A percentile compares a stretch with the other conserved stretches of the same genome.
Conservation (phyloP, 2,888 invertebrate genomes). For the Dimorphilus gyrociliatus region DNA sequence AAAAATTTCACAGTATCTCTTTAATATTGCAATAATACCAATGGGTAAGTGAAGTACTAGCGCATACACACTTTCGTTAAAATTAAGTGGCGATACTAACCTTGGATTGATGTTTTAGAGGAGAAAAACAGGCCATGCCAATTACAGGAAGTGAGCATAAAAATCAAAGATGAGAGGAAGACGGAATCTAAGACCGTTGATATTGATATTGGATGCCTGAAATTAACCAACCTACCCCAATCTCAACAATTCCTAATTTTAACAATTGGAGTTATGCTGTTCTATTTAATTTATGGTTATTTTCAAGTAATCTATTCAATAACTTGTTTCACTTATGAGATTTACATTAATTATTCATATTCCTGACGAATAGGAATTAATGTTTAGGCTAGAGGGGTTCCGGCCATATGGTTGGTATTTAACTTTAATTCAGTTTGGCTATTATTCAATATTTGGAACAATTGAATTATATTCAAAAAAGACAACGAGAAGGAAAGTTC, state of each 20-base stretch:
- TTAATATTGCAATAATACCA: too few relatives aligned
- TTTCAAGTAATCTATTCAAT: constrained; percentile 42
- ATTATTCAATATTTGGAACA: constrained; percentile 63
- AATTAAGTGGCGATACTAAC: too few relatives aligned
- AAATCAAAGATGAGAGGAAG: too few relatives aligned
- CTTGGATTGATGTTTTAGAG: too few relatives aligned
- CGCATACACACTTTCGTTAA: too few relatives aligned
- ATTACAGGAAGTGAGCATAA: too few relatives aligned
- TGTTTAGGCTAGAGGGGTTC: constrained; percentile 75
- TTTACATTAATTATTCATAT: constrained; percentile 3
- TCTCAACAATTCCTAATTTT: constrained; percentile 58
- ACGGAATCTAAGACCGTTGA: too few relatives aligned
- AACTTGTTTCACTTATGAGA: neutral
- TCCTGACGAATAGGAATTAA: constrained; percentile 55
- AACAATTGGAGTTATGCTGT: constrained; percentile 61
- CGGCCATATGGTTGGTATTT: constrained; percentile 78
- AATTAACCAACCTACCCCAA: constrained; percentile 50
- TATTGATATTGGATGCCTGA: constrained; percentile 50
- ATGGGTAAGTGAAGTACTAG: too few relatives aligned
- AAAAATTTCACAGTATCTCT: too few relatives aligned
- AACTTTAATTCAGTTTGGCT: constrained; percentile 74
- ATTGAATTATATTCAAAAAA: constrained; percentile 55
- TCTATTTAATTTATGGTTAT: constrained; percentile 78
- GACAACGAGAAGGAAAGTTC: constrained; percentile 42
- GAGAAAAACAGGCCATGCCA: too few relatives aligned